Base-by-base conservation (phyloP, 2,113 vertebrate genomes). In the Lasiurus borealis region DNA sequence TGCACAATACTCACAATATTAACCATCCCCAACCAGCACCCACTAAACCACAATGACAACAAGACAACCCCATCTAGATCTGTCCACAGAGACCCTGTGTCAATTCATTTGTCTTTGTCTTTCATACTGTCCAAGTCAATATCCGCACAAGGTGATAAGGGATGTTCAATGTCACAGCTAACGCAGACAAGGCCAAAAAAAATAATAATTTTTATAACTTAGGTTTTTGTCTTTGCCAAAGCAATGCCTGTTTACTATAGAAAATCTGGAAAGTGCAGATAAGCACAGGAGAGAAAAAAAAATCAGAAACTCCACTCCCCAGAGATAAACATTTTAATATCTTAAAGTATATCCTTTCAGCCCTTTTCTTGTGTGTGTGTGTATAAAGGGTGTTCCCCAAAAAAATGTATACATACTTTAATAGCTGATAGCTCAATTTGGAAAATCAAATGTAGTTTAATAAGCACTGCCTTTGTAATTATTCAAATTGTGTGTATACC, bases 321-420 rank as follows among this genome's bases (percentile, higher is more conserved):
- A 78, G 40, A 93, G 48, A 86, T 62, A 80, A 91, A 40, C 25
- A 84, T 54, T 83, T 92, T 71, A 89, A 54, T 84, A 89, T 83
- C 78, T 77, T 23, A 94, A 12, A 4, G 23, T 29, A 13, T 59
- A 87, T 23, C 9, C 5, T 76, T 73, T 92, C 16, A 85, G n/a
- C 69, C 68, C 71, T 92, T 94, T 76, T 66, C 5, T 72, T 69
- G 18, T 71, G 34, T 57, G 21, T 36, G 21, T 57, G 12, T 57
- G 3, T 62, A 62, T 62, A 27, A 10, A 62, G 10, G 25, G 59
- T 62, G 25, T 27, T 25, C 59, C 59, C 59, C 59, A 23, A 3
- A 9, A 11, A 62, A 62, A 62, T 27, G 59, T 62, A 62, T 62
- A 62, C 59, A 62, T 27, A 62, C 10, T 62, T 62, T 62, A 62